Conservation (phyloP, 2,113 vertebrate genomes). For the Boleophthalmus pectinirostris region DNA sequence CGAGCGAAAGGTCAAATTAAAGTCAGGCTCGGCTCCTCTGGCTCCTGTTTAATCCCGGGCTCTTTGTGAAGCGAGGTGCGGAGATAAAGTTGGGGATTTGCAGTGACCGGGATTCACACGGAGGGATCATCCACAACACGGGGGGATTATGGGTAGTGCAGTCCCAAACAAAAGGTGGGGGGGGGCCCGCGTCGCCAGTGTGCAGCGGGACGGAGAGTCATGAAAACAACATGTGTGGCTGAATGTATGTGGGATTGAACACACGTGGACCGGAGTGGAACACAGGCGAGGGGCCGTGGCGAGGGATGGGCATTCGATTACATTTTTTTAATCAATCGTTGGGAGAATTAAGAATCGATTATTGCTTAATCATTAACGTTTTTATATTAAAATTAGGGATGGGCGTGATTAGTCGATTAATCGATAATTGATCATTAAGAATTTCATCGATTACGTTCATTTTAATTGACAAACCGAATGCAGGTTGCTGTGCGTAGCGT, state of each 20-base stretch:
- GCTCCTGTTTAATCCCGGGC: slow-evolving; percentile 56
- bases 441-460: no score
- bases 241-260: neutral
- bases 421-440: no score
- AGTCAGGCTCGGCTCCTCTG: slow-evolving; percentile 29
- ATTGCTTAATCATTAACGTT: no score
- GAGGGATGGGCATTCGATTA: no score
- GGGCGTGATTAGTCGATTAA: no score
- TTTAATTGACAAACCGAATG: no score
- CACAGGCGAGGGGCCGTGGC: no score
- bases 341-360: no score
- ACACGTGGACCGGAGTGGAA: neutral
- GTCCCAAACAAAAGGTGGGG: slow-evolving; percentile 52
- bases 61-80: slow-evolving; percentile 49
- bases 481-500: no score
- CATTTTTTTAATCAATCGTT: no score
- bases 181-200: slow-evolving; percentile 21
- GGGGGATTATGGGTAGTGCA: slow-evolving; percentile 46
- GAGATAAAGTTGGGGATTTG: slow-evolving; percentile 53
- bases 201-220: slow-evolving; percentile 45
- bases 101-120: slow-evolving; percentile 47
- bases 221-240: slow-evolving; percentile 19
- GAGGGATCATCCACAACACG: slow-evolving; percentile 46
- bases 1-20: slow-evolving; percentile 46
- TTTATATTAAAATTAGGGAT: no score